A percentile compares a stretch with the other conserved stretches of the same genome.
Conservation (phyloP, 2,113 vertebrate species). For the Motacilla tschutschensis region DNA sequence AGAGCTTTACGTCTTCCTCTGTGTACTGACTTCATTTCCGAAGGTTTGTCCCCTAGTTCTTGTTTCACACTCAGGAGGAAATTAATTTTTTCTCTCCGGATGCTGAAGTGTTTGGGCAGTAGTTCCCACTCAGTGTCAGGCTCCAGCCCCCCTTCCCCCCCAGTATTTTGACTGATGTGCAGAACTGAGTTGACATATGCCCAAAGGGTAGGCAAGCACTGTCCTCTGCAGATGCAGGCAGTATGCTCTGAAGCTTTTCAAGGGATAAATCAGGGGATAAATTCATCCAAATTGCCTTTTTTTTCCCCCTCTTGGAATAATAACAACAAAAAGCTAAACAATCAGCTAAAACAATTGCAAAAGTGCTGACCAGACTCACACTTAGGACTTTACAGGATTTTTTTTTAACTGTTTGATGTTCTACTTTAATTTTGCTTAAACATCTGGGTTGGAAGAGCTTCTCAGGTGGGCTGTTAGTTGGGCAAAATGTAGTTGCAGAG, state of each 20-base stretch:
- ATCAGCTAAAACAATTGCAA: not conserved
- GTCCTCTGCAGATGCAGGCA: not conserved
- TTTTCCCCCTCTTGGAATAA: not conserved
- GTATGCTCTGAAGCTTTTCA: not conserved
- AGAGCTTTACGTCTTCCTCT: not conserved
- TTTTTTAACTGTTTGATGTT: not conserved
- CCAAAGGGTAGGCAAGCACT: not conserved
- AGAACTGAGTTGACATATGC: not conserved
- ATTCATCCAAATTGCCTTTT: not conserved
- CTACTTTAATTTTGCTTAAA: not conserved
- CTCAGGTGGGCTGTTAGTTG: not conserved
- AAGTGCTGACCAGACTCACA: not conserved
- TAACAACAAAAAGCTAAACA: not conserved
- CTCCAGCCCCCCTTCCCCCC: not conserved
- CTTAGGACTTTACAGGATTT: not conserved
- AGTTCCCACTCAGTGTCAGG: not conserved
- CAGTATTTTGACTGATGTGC: not conserved
- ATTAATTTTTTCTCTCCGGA: not conserved
- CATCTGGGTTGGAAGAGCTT: not conserved
- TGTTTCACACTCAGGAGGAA: not conserved
- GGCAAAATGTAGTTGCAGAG: not conserved
- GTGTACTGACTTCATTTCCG: slow-evolving; percentile 12
- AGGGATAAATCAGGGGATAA: not conserved
- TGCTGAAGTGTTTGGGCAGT: not conserved
- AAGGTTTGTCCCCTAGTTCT: not conserved